Percentiles rank a stretch among this genome's conserved stretches.
Evolutionary conservation across 2,797 vertebrate genomes (phyloP).

Genomic region (Manis javanica): DNA sequence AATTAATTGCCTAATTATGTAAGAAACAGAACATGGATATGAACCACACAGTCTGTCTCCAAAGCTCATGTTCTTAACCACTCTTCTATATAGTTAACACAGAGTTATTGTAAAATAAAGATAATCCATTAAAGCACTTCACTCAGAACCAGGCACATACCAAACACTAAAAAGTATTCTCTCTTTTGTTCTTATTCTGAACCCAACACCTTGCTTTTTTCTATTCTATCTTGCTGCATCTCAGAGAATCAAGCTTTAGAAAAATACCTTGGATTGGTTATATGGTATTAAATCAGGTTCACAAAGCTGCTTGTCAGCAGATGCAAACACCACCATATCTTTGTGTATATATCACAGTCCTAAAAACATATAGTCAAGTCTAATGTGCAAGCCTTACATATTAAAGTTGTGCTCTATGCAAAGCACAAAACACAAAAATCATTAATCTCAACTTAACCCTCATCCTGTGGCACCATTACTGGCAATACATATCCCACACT

Average conservation of each 20-base stretch:
- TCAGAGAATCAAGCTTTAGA: conserved; percentile 12
- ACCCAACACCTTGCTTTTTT: not conserved
- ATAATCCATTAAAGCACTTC: conserved; percentile 46
- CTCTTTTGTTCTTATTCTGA: not conserved
- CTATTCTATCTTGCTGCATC: not conserved
- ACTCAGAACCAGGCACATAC: not conserved
- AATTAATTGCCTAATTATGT: conserved; percentile 44
- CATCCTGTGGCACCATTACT: not conserved
- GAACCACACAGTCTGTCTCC: not conserved
- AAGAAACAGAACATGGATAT: conserved; percentile 38
- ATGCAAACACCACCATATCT: not conserved
- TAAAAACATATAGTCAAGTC: not conserved
- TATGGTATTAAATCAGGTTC: not conserved
- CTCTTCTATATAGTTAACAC: not conserved
- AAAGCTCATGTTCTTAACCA: conserved; percentile 8
- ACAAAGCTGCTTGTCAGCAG: conserved; percentile 28
- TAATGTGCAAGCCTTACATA: not conserved
- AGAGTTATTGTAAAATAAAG: conserved; percentile 46
- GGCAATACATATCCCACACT: not conserved
- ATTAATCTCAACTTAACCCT: not conserved
- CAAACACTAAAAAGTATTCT: not conserved
- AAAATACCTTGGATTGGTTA: not conserved
- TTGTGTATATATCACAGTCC: not conserved
- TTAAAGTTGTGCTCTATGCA: not conserved
- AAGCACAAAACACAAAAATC: conserved; percentile 16